A percentile compares a stretch with the other conserved stretches of the same genome.
These are phyloP conservation scores for Acutogordius australiensis DNA, from an alignment of 2,888 invertebrate genomes.

Conservation along the genomic window DNA sequence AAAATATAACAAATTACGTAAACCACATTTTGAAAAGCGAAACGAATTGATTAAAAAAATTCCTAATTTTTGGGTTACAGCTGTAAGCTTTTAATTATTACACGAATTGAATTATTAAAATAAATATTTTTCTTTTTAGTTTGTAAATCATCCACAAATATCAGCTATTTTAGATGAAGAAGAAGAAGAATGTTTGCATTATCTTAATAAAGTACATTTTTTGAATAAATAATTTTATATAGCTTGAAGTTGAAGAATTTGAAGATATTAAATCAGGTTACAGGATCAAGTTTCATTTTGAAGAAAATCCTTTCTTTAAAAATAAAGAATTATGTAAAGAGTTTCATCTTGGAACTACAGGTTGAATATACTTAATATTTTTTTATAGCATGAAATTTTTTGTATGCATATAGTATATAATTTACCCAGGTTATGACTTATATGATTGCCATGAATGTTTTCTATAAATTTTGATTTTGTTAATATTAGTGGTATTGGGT, in stretches of 20 bases:
- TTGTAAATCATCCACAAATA: slow-evolving; percentile 57
- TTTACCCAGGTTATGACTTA: too few relatives aligned
- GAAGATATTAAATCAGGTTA: slow-evolving; percentile 60
- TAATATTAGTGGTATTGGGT: too few relatives aligned
- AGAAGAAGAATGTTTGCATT: slow-evolving; percentile 47
- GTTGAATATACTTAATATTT: slow-evolving; percentile 20
- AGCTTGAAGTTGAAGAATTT: slow-evolving; percentile 45
- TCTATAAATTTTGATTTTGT: too few relatives aligned
- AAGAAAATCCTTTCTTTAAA: slow-evolving; percentile 50
- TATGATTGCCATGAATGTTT: too few relatives aligned
- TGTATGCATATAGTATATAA: too few relatives aligned
- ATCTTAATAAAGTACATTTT: slow-evolving; percentile 33
- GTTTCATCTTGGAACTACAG: slow-evolving; percentile 37
- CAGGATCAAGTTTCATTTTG: slow-evolving; percentile 41
- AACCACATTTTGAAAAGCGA: slow-evolving; percentile 44
- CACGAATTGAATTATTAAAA: too few relatives aligned
- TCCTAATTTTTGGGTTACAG: slow-evolving; percentile 52
- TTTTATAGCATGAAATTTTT: background rate
- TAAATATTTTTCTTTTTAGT: too few relatives aligned
- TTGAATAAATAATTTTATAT: background rate
- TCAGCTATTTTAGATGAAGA: slow-evolving; percentile 47
- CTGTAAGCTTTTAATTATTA: slow-evolving; percentile 33
- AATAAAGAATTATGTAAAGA: slow-evolving; percentile 48
- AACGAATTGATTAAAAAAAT: slow-evolving; percentile 44
- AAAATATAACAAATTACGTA: slow-evolving; percentile 46